Conservation (phyloP, 1,140 invertebrate genomes). For the Linepithema humile region DNA sequence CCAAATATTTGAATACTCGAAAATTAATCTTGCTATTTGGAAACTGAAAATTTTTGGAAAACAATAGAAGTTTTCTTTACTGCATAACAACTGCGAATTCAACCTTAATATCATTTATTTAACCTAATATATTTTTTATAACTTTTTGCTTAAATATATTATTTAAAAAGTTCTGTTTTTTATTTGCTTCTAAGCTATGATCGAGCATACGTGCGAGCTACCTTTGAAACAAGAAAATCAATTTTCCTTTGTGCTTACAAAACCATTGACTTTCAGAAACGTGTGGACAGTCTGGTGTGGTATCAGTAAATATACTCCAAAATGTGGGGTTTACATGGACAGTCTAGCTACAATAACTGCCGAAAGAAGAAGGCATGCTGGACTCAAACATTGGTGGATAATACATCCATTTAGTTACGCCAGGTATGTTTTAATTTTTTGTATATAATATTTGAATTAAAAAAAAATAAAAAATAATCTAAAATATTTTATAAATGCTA, state of each 20-base stretch:
- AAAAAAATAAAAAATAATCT: not conserved
- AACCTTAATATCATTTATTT: not conserved
- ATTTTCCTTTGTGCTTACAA: not conserved
- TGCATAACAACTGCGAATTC: not conserved
- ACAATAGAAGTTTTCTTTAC: slow-evolving; percentile 8
- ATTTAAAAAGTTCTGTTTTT: not conserved
- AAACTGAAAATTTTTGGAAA: not conserved
- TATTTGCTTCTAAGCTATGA: slow-evolving; percentile 3
- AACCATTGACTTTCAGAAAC: not conserved
- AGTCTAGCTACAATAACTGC: slow-evolving; percentile 70
- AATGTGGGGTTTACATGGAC: slow-evolving; percentile 68
- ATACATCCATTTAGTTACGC: slow-evolving; percentile 79
- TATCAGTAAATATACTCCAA: slow-evolving; percentile 71
- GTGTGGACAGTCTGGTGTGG: not conserved
- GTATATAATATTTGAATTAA: not conserved
- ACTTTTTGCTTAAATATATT: no score
- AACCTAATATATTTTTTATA: slow-evolving; percentile 39
- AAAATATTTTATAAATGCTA: not conserved
- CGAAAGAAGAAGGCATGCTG: slow-evolving; percentile 73
- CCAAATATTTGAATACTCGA: no score
- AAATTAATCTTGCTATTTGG: no score
- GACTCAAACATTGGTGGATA: slow-evolving; percentile 72
- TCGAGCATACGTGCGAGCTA: slow-evolving; percentile 26
- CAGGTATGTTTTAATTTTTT: slow-evolving; percentile 66
- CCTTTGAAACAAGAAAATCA: not conserved